These are phyloP conservation scores for Macaca mulatta DNA, from an alignment of 2,113 vertebrate genomes.

Conservation along the genomic window DNA sequence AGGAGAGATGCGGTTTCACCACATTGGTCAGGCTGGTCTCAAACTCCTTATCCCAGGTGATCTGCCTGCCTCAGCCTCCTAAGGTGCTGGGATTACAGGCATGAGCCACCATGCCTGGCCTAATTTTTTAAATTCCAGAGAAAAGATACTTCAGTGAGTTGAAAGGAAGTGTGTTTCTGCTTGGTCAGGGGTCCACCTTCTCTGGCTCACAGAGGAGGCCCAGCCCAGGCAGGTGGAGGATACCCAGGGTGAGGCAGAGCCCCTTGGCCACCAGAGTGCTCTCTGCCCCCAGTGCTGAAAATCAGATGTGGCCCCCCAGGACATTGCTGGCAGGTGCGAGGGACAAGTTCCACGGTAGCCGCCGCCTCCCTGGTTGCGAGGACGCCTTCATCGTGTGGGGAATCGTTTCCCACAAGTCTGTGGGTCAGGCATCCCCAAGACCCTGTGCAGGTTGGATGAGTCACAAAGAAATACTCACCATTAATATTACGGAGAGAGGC, in stretches of 20 bases:
- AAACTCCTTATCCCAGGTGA: too few species aligned
- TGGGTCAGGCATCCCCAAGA: neutral
- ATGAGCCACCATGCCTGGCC: too few species aligned
- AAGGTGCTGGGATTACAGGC: too few species aligned
- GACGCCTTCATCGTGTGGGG: neutral
- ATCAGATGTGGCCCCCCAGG: too few species aligned
- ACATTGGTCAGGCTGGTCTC: too few species aligned
- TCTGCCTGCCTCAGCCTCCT: too few species aligned
- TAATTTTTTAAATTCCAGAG: neutral
- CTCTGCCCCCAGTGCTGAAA: neutral
- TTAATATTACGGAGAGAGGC: neutral
- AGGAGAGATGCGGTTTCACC: too few species aligned
- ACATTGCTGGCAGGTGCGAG: neutral
- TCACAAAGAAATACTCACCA: neutral
- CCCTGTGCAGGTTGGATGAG: neutral
- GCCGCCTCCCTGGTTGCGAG: neutral
- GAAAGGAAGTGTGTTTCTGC: neutral
- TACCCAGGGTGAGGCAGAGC: neutral
- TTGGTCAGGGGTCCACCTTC: neutral
- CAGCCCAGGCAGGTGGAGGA: neutral
- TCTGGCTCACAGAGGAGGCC: neutral
- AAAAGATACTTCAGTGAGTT: neutral
- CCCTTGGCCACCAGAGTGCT: neutral
- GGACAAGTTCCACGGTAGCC: neutral
- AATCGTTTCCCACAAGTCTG: neutral